Conservation (phyloP, 2,113 vertebrate species). For the Eulemur rufifrons region DNA sequence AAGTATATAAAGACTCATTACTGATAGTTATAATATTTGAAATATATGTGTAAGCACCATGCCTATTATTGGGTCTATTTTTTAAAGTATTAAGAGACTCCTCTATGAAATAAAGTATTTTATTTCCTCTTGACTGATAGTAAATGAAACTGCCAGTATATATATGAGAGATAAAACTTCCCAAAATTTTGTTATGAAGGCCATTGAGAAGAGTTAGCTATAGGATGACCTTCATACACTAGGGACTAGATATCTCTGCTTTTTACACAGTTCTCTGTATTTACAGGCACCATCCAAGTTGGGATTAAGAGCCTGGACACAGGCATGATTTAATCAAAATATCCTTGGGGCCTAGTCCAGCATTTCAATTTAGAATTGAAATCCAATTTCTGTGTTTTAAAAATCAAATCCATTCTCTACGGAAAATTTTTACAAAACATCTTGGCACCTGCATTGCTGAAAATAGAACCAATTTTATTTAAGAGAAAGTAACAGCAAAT, state of each 20-base stretch:
- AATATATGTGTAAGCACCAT: background rate
- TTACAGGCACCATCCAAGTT: slow-evolving; percentile 43
- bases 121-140: background rate
- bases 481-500: slow-evolving; percentile 78
- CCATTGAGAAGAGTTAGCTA: background rate
- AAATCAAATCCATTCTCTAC: slow-evolving; percentile 71
- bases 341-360: slow-evolving; percentile 60
- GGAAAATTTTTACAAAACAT: slow-evolving; percentile 73
- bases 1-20: background rate
- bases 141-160: background rate
- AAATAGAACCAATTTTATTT: slow-evolving; percentile 73
- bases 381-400: slow-evolving; percentile 69
- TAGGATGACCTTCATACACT: background rate
- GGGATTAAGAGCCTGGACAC: slow-evolving; percentile 66
- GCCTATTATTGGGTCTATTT: background rate
- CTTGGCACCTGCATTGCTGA: slow-evolving; percentile 74
- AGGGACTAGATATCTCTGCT: slow-evolving; percentile 24
- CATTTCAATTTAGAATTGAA: slow-evolving; percentile 72
- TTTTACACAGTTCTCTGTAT: slow-evolving; percentile 47
- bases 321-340: slow-evolving; percentile 74
- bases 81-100: background rate
- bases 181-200: slow-evolving; percentile 21
- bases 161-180: background rate
- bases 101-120: slow-evolving; percentile 32
- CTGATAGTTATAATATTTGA: background rate